phyloP scores from a whole-genome alignment of 2,797 vertebrate genomes.

The Pseudomugil tenellus region DNA sequence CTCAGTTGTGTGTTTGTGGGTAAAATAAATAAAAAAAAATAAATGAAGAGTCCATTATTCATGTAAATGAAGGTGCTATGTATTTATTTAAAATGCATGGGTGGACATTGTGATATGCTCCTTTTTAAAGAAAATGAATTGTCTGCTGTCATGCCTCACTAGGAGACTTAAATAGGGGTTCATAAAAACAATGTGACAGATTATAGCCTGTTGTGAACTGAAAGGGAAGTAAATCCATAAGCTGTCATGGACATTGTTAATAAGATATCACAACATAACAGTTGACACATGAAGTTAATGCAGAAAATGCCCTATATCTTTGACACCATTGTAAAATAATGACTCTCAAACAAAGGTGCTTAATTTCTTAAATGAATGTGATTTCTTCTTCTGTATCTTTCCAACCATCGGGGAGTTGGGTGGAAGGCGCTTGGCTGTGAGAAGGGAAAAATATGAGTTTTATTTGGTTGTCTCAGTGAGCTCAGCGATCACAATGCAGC shows the following conservation, averaged over 20 bases:
- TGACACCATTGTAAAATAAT: not conserved
- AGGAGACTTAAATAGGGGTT: not conserved
- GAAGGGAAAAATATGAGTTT: not conserved
- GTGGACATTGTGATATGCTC: slow-evolving; percentile 3
- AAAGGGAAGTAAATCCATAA: not conserved
- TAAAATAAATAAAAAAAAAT: not conserved
- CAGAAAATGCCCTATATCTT: not conserved
- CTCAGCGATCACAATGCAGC: too few relatives aligned
- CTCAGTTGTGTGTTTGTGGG: slow-evolving; percentile 4
- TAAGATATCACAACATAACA: not conserved
- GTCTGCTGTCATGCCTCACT: not conserved
- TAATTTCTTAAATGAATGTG: not conserved
- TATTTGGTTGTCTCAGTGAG: not conserved
- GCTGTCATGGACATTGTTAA: not conserved
- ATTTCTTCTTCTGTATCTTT: too few relatives aligned
- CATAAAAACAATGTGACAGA: not conserved
- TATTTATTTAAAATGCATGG: slow-evolving; percentile 13
- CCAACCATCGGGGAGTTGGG: not conserved
- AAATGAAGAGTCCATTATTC: too few relatives aligned
- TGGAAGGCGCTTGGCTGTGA: not conserved
- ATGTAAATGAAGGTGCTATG: not conserved
- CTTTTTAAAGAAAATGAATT: not conserved
- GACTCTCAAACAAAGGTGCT: not conserved
- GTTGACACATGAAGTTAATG: not conserved
- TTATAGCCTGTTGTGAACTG: not conserved